Base-by-base conservation (phyloP, 2,797 vertebrate genomes). In the Gallinago nigripennis region DNA sequence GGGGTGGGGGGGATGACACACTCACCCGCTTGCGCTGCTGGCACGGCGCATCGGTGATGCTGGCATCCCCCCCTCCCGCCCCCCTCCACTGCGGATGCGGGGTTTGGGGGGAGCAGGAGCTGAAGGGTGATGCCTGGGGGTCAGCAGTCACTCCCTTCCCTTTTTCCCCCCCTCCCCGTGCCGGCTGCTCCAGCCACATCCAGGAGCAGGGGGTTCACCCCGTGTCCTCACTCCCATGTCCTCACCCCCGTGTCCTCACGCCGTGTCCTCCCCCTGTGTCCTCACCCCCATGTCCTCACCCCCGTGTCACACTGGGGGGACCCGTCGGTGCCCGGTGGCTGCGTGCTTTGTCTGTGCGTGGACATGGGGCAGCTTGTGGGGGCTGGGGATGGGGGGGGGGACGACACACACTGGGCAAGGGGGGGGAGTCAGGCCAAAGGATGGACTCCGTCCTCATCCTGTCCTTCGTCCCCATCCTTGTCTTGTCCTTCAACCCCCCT, bases 91-190 rank as follows among this genome's bases (percentile, higher is more conserved):
- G 79, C 1, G 11, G 60, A 5, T 23, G 14, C 1, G 17, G 33
- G 25, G 2, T 3, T 7, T 8, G 4, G 7, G 61, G 54, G 48
- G 12, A 86, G 41, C 28, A 39, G 65, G 79, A 88, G 56, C 9
- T 11, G 1, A 28, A 43, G 63, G 73, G 35, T 2, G 65, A 57
- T 27, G 91, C 43, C 14, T 45, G 28, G 50, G 75, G 81, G 16
- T 37, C 24, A 1, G 80, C 50, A 21, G 54, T 45, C 5, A 0
- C 45, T 24, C 24, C 1, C 11, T 6, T 6, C 37, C 11, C 37
- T 11, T 37, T 12, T 14, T 41, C 39, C 39, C 5, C 0, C 27
- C 24, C 1, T 9, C 10, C 7, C 37, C 0, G 7, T 31, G 30
- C 46, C 0, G n/a, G 39, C 45, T 20, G 76, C 51, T 5, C 54